Conservation (phyloP, 1,140 invertebrate species). For the Amyelois transitella region DNA sequence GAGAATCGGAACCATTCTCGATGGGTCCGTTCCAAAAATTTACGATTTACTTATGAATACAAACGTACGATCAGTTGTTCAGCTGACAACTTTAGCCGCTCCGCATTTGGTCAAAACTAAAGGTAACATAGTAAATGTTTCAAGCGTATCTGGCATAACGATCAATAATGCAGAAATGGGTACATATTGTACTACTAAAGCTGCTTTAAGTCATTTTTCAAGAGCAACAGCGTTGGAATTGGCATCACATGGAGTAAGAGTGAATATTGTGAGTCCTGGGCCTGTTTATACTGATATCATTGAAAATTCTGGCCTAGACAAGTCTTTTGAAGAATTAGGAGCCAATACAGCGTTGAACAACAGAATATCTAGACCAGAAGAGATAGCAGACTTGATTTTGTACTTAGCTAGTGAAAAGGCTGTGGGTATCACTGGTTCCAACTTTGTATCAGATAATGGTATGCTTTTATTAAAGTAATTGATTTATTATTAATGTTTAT, state of each 20-base stretch:
- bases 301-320: no score
- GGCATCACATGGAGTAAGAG: conserved; percentile 78
- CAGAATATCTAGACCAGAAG: conserved; percentile 7
- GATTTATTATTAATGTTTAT: no score
- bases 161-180: conserved; percentile 23
- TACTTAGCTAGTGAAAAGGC: conserved; percentile 20
- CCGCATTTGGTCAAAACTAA: conserved; percentile 81
- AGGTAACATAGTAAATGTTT: conserved; percentile 85
- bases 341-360: background rate
- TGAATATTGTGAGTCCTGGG: conserved; percentile 83
- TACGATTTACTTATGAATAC: conserved; percentile 80
- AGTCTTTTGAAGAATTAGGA: no score
- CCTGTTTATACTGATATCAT: conserved; percentile 16
- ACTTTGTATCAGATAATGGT: conserved; percentile 15
- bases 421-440: conserved; percentile 12
- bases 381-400: conserved; percentile 14
- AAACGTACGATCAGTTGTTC: conserved; percentile 81
- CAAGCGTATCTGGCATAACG: conserved; percentile 79
- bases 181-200: conserved; percentile 59
- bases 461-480: no score
- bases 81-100: conserved; percentile 81
- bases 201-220: conserved; percentile 85
- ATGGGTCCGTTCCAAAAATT: conserved; percentile 79
- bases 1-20: conserved; percentile 81
- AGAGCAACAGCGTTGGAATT: conserved; percentile 79